These are phyloP conservation scores for Drosophila insularis DNA, from an alignment of 1,140 invertebrate genomes.

Conservation along the genomic window DNA sequence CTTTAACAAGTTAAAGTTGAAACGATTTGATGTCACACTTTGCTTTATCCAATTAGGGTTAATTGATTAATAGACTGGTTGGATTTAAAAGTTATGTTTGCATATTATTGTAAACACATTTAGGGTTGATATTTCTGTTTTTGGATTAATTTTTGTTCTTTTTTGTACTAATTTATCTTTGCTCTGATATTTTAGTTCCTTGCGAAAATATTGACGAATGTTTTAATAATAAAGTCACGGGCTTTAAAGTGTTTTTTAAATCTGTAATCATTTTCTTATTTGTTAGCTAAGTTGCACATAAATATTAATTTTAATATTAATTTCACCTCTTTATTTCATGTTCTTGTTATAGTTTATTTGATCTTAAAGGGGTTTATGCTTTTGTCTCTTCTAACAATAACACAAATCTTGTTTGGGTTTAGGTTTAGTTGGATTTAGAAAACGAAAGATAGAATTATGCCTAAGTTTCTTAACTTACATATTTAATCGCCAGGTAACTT, in stretches of 20 bases:
- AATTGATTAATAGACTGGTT: no score
- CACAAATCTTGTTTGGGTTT: neutral
- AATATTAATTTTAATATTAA: neutral
- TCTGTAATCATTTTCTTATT: no score
- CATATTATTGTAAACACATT: neutral
- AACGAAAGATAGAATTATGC: neutral
- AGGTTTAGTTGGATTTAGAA: neutral
- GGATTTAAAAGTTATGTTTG: no score
- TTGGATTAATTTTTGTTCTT: conserved; percentile 3
- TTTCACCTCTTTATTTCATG: conserved; percentile 1
- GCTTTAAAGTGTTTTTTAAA: neutral
- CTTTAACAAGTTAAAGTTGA: no score
- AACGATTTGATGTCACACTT: no score
- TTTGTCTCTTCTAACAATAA: neutral
- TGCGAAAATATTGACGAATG: neutral
- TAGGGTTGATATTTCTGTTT: neutral
- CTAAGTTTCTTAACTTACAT: neutral
- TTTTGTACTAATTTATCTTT: conserved; percentile 12
- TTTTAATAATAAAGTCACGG: no score
- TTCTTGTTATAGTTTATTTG: neutral
- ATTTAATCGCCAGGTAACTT: conserved; percentile 47
- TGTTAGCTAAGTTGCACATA: no score
- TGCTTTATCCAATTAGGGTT: no score
- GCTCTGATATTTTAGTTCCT: neutral
- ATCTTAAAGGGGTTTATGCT: neutral